Conservation (phyloP, 2,113 vertebrate species). For the Syrrhaptes paradoxus region DNA sequence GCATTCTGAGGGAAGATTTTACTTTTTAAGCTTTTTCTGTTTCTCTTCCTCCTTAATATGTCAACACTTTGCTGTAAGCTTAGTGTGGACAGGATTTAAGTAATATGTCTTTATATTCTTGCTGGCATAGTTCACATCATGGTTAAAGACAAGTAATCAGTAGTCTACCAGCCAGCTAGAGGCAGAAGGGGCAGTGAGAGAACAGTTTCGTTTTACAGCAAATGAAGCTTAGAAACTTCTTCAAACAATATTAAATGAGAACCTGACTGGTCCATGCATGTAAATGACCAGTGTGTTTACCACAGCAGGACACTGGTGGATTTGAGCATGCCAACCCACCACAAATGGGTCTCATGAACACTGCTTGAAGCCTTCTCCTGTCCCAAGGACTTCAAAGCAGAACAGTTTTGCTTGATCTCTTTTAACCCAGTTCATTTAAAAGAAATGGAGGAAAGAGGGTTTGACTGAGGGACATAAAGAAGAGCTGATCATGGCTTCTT, state of each 20-base stretch:
- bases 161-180: not conserved
- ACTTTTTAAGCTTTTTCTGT: not conserved
- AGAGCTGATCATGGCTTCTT: not conserved
- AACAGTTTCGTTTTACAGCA: not conserved
- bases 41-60: not conserved
- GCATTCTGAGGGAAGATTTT: not conserved
- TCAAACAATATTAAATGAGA: not conserved
- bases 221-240: not conserved
- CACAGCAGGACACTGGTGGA: not conserved
- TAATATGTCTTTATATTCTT: not conserved
- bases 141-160: not conserved
- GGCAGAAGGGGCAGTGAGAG: not conserved
- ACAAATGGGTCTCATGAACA: not conserved
- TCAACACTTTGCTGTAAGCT: not conserved
- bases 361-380: not conserved
- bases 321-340: not conserved
- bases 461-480: not conserved
- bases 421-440: not conserved
- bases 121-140: not conserved
- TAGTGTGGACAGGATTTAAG: not conserved
- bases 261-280: not conserved
- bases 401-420: not conserved
- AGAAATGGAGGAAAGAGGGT: not conserved
- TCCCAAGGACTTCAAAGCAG: not conserved
- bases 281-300: not conserved